phyloP scores from a whole-genome alignment of 2,113 vertebrate genomes.

The Chunga burmeisteri region DNA sequence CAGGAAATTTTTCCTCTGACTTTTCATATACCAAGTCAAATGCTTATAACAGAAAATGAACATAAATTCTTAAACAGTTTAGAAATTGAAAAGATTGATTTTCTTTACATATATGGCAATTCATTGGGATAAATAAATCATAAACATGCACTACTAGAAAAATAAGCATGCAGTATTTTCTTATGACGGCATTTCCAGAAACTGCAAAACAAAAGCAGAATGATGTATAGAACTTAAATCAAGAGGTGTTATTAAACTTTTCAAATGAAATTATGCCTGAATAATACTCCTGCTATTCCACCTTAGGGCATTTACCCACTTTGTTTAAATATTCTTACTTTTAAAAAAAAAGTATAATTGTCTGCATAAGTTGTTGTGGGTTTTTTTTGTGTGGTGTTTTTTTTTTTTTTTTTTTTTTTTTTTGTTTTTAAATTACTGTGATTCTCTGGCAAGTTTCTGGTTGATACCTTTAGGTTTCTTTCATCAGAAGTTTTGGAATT shows the following conservation, averaged over 20 bases:
- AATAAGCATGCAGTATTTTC: not conserved
- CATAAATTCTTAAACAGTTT: not conserved
- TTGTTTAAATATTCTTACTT: not conserved
- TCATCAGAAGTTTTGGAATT: not conserved
- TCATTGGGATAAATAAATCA: not conserved
- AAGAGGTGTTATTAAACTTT: not conserved
- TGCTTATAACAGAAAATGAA: not conserved
- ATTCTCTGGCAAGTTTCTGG: not conserved
- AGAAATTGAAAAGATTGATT: not conserved
- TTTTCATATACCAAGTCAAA: not conserved
- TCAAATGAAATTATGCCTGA: not conserved
- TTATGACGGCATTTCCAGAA: constrained; percentile 35
- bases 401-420: not conserved
- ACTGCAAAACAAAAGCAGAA: constrained; percentile 5
- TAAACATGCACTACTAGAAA: not conserved
- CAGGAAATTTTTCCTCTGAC: not conserved
- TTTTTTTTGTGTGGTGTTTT: not conserved
- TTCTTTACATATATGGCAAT: not conserved
- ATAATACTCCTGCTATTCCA: not conserved
- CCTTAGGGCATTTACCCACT: not conserved
- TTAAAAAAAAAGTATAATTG: not conserved
- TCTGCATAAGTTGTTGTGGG: not conserved
- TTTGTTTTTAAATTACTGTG: not conserved
- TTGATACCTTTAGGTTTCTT: not conserved
- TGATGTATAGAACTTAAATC: not conserved